Percentiles rank a stretch among this genome's conserved stretches.
phyloP scores from a whole-genome alignment of 1,140 invertebrate species.

The Proctacanthus coquilletti region DNA sequence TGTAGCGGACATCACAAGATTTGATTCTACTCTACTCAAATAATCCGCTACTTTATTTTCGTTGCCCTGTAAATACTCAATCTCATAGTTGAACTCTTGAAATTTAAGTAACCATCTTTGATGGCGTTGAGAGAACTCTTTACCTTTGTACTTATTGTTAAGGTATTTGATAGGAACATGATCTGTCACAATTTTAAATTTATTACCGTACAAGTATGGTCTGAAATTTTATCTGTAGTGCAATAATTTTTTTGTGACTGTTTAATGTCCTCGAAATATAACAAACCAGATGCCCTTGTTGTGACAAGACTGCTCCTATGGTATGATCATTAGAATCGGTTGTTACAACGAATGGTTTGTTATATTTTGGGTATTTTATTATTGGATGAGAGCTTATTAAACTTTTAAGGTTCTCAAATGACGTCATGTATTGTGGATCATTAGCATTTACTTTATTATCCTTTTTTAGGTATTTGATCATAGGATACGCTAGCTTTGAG shows the following conservation, averaged over 20 bases:
- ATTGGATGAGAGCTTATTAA: too few species aligned
- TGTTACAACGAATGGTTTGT: too few species aligned
- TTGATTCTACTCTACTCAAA: neutral
- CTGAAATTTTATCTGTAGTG: constrained; percentile 16
- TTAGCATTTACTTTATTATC: constrained; percentile 6
- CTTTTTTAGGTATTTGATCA: neutral
- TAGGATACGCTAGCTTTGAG: neutral
- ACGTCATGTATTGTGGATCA: neutral
- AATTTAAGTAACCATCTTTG: constrained; percentile 30
- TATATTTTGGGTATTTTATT: too few species aligned
- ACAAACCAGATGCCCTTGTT: constrained; percentile 16
- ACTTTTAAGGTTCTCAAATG: too few species aligned
- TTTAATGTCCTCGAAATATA: constrained; percentile 21
- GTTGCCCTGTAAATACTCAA: constrained; percentile 21
- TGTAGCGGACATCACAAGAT: too few species aligned
- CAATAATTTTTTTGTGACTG: constrained; percentile 6
- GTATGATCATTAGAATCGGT: constrained; percentile 16
- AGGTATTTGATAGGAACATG: constrained; percentile 28
- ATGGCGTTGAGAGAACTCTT: constrained; percentile 22
- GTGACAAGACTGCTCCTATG: constrained; percentile 18
- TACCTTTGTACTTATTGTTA: constrained; percentile 15
- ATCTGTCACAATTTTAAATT: constrained; percentile 31
- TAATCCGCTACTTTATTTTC: neutral
- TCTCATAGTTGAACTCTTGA: constrained; percentile 30
- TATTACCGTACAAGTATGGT: constrained; percentile 25